Base-by-base conservation (phyloP, 2,888 invertebrate species). In the Listrodromus nycthemerus region DNA sequence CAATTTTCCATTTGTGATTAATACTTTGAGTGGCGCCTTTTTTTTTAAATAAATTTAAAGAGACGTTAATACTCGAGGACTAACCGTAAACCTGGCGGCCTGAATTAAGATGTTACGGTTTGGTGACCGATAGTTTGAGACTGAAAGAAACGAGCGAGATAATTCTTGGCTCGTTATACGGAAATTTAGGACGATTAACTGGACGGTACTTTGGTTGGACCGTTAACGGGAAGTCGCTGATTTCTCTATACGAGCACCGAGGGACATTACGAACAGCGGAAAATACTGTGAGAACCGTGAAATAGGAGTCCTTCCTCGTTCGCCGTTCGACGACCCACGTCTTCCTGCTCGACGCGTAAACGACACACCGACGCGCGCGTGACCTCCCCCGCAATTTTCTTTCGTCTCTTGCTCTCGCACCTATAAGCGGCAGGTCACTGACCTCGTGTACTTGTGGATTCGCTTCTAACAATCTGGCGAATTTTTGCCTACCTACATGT, bases 161-260 rank as follows among this genome's bases (percentile, higher is more conserved):
- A 76, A 16, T 7, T 19, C 48, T 41, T 19, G 69, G 13, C 48
- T 41, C n/a, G 69, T n/a, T 63, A 45, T 52, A 61, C 63, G 30
- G 61, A 52, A 48, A 52, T 21, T 66, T 50, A 58, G 41, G 13
- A 30, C 73, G 50, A 65, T 71, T 80, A 73, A 55, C 61, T 37
- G 50, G 58, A 78, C 71, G 79, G 70, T 71, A 71, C 63, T 70
- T 70, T 19, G 37, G 79, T 10, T 37, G 7, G 58, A 74, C 69
- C 73, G 75, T 80, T 71, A 80, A 77, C 80, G 78, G 74, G 50
- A 79, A 50, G 70, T 71, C 48, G 70, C 66, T 27, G 67, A 80
- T 82, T 80, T 71, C 16, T 45, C 27, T 41, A 50, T 71, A 45
- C 50, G 83, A 83, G 83, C 85, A 86, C 87, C 19, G 70, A 41